Percentiles rank a stretch among this genome's conserved stretches.
These are phyloP conservation scores for Microcebus lehilahytsara DNA, from an alignment of 2,113 vertebrate species.

Conservation along the genomic window DNA sequence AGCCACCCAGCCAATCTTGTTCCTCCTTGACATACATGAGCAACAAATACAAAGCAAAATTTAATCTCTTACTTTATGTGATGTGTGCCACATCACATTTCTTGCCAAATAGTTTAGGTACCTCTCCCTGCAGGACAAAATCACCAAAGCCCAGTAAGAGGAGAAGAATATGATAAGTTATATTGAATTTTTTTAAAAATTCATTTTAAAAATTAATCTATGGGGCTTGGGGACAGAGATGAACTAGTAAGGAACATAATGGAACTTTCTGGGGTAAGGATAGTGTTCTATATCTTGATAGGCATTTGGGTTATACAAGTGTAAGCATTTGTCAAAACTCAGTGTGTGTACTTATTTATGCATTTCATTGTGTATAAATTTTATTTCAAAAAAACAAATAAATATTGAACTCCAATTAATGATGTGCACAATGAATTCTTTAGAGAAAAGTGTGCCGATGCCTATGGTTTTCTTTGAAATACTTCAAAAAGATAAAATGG, in stretches of 20 bases:
- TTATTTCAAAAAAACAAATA: conserved; percentile 18
- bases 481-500: not conserved
- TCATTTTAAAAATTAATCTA: not conserved
- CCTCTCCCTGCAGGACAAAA: not conserved
- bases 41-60: not conserved
- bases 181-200: not conserved
- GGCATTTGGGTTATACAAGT: not conserved
- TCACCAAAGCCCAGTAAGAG: not conserved
- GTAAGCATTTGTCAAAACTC: conserved; percentile 19
- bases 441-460: not conserved
- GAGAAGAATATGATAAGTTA: not conserved
- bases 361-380: conserved; percentile 13
- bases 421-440: not conserved
- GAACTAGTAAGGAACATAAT: not conserved
- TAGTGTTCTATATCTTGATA: not conserved
- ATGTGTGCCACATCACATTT: not conserved
- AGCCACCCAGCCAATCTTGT: not conserved
- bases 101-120: not conserved
- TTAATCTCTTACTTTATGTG: not conserved
- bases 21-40: not conserved
- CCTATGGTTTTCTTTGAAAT: conserved; percentile 10
- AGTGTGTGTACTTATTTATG: not conserved
- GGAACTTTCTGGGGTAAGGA: not conserved
- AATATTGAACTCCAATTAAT: conserved; percentile 13
- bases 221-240: not conserved